These are phyloP conservation scores for Conus ventricosus DNA, from an alignment of 1,140 invertebrate species.

Conservation along the genomic window DNA sequence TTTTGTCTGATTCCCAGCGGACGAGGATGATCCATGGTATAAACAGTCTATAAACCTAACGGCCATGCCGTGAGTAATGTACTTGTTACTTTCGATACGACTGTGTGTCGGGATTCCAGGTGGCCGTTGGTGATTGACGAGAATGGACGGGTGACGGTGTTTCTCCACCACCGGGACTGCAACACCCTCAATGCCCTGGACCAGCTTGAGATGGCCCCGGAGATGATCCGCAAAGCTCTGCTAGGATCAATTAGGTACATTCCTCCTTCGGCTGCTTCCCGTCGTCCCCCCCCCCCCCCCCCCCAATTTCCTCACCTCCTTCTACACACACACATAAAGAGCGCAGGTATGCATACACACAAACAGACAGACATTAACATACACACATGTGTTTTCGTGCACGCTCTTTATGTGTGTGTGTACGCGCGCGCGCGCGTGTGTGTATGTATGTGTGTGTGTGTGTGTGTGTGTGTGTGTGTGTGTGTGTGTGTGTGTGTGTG, in stretches of 20 bases:
- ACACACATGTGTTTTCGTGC: too few species aligned
- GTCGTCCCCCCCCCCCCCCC: too few species aligned
- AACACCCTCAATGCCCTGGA: constrained; percentile 24
- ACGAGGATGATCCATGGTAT: too few species aligned
- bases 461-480: neutral
- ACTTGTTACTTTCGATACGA: too few species aligned
- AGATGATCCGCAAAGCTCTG: constrained; percentile 10
- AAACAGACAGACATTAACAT: too few species aligned
- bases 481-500: neutral
- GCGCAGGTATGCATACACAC: too few species aligned
- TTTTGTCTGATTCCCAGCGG: too few species aligned
- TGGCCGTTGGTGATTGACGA: constrained; percentile 27
- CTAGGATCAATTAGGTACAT: constrained; percentile 21
- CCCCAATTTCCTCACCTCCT: too few species aligned
- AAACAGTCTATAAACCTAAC: too few species aligned
- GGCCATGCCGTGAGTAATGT: too few species aligned
- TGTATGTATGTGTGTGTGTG: neutral
- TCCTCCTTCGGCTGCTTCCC: too few species aligned
- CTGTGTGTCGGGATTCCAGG: neutral
- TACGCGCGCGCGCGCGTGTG: neutral
- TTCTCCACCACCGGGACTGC: constrained; percentile 13
- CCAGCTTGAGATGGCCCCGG: constrained; percentile 10
- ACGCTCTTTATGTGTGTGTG: neutral
- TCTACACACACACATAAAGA: too few species aligned
- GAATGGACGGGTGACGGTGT: neutral